Evolutionary conservation across 2,888 invertebrate genomes (phyloP), one percentile per base, ranked within the genome.

Genomic region (Rutpela maculata): DNA sequence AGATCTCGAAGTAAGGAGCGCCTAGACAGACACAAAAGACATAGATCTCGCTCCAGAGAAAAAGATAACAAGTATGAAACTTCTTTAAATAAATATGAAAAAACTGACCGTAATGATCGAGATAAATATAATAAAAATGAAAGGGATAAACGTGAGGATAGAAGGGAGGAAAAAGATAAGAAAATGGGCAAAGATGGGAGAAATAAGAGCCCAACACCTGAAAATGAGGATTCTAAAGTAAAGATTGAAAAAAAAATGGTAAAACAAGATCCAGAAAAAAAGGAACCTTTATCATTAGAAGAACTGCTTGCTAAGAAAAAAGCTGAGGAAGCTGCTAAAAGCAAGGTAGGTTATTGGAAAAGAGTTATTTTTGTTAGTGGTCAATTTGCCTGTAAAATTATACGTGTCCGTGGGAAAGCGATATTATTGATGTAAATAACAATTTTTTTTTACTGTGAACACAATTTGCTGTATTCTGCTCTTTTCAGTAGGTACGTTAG

Each of bases 261-360:
- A 22, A 85, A 87, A 78, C 75, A 89, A 9, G 84, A 75, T 19
- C 74, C 85, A 35, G 62, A 81, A 0, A 94, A 94, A 84, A 93
- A 92, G 68, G 98, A 99, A 87, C 99, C 99, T 0, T 90, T 99
- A 17, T 99, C 99, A 6, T 91, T 99, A 74, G 99, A 99, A 89
- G 99, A 99, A 88, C 89, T 99, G 57, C 90, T 99, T 66, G 95
- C 97, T 0, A 98, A 98, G 90, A 98, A 98, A 88, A 98, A 99
- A 87, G 97, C 97, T 0, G 98, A 98, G 88, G 98, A 99, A 89
- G 96, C 96, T 86, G 98, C 97, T 0, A 93, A 96, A 70, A 97
- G 98, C 84, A 99, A 99, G 89, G 93, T 93, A 88, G 76, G 73
- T 50, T 26, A 66, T 18, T 55, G 10, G 18, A 31, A 70, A 22